Conservation (phyloP, 2,797 vertebrate species). For the Peromyscus nudipes region DNA sequence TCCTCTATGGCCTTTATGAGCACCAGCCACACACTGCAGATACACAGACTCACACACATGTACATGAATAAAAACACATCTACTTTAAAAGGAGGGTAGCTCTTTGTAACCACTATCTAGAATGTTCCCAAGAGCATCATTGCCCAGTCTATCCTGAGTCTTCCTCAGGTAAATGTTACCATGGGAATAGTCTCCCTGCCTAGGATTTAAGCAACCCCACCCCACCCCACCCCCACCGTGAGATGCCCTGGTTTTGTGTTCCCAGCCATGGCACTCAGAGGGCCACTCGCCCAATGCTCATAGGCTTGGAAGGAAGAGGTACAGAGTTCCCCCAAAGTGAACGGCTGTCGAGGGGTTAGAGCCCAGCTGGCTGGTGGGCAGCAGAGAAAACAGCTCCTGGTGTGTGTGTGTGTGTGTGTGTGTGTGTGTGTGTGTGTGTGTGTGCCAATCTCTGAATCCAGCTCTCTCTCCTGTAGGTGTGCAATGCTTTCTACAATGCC, state of each 20-base stretch:
- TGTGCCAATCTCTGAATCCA: neutral
- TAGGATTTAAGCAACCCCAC: neutral
- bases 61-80: neutral
- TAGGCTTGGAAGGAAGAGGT: neutral
- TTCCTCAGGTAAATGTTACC: neutral
- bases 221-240: neutral
- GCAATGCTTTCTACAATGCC: slow-evolving; percentile 83
- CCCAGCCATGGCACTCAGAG: neutral
- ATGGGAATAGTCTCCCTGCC: neutral
- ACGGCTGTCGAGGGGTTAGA: neutral
- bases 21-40: neutral
- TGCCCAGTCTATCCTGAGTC: neutral
- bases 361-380: neutral
- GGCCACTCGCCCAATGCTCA: neutral
- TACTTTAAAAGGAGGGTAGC: neutral
- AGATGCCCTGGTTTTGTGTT: neutral
- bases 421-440: too few species aligned
- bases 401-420: too few species aligned
- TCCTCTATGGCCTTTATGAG: neutral
- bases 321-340: neutral
- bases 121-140: neutral
- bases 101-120: neutral
- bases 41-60: neutral
- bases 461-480: slow-evolving; percentile 82
- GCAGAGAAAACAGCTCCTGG: neutral